phyloP scores from a whole-genome alignment of 2,797 vertebrate species.

The Chaetodon trifasciatus region DNA sequence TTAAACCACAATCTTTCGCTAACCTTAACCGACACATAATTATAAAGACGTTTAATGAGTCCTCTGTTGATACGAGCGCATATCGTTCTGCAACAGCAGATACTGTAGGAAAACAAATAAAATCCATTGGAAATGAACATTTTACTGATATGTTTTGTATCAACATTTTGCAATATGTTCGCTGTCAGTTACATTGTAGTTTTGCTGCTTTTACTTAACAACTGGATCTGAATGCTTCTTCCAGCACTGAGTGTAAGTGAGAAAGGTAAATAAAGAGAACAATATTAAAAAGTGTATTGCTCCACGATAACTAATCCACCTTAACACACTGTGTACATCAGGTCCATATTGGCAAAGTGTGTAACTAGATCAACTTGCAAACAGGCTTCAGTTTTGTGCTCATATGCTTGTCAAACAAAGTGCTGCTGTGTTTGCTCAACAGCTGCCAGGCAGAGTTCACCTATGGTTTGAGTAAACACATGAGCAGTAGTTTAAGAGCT shows the following conservation, averaged over 20 bases:
- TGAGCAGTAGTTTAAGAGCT: constrained; percentile 3
- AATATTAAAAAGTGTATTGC: background rate
- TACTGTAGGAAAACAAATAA: background rate
- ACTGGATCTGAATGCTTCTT: background rate
- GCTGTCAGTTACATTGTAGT: no score
- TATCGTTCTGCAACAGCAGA: background rate
- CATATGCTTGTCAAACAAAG: constrained; percentile 2
- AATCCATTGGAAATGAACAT: background rate
- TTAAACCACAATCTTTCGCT: background rate
- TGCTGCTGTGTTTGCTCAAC: constrained; percentile 66
- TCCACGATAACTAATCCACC: background rate
- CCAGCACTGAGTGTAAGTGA: background rate
- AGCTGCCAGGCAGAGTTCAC: constrained; percentile 54
- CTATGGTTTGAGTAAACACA: constrained; percentile 55
- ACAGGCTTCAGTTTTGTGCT: constrained; percentile 1
- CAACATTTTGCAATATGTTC: background rate
- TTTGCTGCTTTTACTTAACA: background rate
- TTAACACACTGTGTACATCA: background rate
- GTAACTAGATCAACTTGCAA: background rate
- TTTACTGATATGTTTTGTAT: background rate
- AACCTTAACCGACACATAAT: no score
- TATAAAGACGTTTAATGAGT: no score
- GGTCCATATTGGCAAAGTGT: background rate
- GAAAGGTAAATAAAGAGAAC: background rate
- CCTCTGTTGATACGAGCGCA: background rate